Conservation (phyloP, 2,797 vertebrate species). For the Phalloptychus januarius region DNA sequence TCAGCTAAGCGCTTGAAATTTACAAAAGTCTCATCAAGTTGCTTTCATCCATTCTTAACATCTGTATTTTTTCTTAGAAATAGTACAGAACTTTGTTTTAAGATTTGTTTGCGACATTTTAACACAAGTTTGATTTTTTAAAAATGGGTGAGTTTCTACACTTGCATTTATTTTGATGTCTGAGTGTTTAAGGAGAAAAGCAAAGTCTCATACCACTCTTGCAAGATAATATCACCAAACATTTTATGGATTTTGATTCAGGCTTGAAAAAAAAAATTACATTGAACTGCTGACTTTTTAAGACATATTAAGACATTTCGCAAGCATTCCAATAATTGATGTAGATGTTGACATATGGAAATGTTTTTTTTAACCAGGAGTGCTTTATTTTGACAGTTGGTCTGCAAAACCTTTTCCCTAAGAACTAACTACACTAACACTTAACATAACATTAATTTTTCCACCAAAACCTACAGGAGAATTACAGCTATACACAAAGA, state of each 20-base stretch:
- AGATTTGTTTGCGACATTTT: constrained; percentile 17
- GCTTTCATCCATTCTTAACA: background rate
- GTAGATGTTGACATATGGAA: constrained; percentile 43
- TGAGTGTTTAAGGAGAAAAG: background rate
- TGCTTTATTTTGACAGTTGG: constrained; percentile 64
- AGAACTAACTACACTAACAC: constrained; percentile 75
- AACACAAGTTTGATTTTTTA: constrained; percentile 7
- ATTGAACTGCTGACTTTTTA: constrained; percentile 38
- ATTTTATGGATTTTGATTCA: constrained; percentile 23
- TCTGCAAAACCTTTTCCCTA: constrained; percentile 56
- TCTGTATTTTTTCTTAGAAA: constrained; percentile 1
- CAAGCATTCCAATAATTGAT: constrained; percentile 37
- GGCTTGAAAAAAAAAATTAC: constrained; percentile 20
- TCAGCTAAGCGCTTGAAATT: constrained; percentile 67
- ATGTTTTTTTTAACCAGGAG: constrained; percentile 46
- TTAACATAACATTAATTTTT: constrained; percentile 69
- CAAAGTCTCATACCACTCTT: constrained; percentile 10
- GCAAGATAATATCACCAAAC: background rate
- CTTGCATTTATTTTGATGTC: background rate
- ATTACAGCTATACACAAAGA: constrained; percentile 77
- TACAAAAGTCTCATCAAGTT: constrained; percentile 23
- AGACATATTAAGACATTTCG: constrained; percentile 71
- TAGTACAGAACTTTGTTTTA: background rate
- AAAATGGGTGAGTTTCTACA: too few relatives aligned
- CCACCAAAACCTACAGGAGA: constrained; percentile 74